Base-by-base conservation (phyloP, 2,888 invertebrate species). In the Drosophila demipolita region DNA sequence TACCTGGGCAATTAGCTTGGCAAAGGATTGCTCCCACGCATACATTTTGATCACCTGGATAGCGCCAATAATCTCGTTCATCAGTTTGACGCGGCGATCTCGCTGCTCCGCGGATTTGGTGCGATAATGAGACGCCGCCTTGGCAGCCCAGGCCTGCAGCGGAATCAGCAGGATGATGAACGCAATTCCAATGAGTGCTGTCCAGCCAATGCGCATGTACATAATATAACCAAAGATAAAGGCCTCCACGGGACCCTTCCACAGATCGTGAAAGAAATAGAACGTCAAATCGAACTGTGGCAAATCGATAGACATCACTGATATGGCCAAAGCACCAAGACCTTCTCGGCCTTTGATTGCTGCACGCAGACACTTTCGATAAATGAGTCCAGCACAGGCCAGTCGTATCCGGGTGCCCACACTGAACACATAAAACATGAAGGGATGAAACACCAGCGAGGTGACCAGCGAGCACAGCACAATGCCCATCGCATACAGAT, bases 41-140 rank as follows among this genome's bases (percentile, higher is more conserved):
- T 97, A 97, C 97, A 97, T 97, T 92, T 98, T 98, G 82, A 98
- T 96, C 0, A 97, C 96, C 75, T 97, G 95, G 86, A 98, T 96
- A 1, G 97, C 97, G 48, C 95, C 95, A n/a, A 98, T 95, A 0
- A 97, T 96, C 91, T 98, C 98, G 90, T 97, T 97, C 97, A 98
- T 98, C 0, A 98, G 92, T 38, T 97, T 94, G 2, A 99, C 96
- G 5, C 99, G 93, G 1, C 45, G 45, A 45, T 45, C 78, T 97
- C 95, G 92, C 98, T 98, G 0, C 98, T 95, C 92, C 0, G 98
- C 97, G 0, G 97, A 97, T 12, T 96, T 95, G 2, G 23, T 45
- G 94, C 32, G 96, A 54, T 95, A 94, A 36, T 94, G 93, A 3
- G 96, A 95, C 0, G 95, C 95, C 57, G 95, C 95, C 83, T 96